These are phyloP conservation scores for Cephus pygmeus DNA, from an alignment of 2,888 invertebrate species.

Conservation along the genomic window DNA sequence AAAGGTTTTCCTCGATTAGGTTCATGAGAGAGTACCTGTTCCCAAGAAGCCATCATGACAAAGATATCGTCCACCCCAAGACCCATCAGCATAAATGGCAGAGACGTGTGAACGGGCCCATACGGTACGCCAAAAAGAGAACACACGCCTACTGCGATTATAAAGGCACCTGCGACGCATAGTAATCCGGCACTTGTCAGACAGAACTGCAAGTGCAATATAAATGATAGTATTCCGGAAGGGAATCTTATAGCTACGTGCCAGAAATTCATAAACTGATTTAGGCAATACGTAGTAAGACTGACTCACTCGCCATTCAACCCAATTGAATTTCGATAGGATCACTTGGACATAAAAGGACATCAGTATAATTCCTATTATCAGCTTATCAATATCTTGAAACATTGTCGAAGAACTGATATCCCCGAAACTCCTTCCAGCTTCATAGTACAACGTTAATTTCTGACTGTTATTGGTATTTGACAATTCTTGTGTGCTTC, in stretches of 20 bases:
- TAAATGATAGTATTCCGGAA: background rate
- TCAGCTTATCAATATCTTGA: constrained; percentile 77
- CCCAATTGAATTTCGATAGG: constrained; percentile 79
- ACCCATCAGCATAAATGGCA: constrained; percentile 85
- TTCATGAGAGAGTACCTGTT: constrained; percentile 70
- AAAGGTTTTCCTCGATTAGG: constrained; percentile 69
- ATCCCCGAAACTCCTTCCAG: constrained; percentile 77
- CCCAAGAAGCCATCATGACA: constrained; percentile 84
- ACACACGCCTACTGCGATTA: constrained; percentile 78
- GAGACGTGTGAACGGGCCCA: constrained; percentile 84
- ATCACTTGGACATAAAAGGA: constrained; percentile 80
- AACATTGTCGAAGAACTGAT: constrained; percentile 78
- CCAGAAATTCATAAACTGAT: background rate
- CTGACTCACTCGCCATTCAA: constrained; percentile 75
- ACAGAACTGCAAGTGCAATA: constrained; percentile 67
- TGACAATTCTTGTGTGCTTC: constrained; percentile 35
- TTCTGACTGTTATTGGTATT: constrained; percentile 24
- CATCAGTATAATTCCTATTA: constrained; percentile 77
- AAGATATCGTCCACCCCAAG: constrained; percentile 88
- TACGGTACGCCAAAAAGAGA: constrained; percentile 78
- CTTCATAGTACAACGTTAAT: constrained; percentile 50
- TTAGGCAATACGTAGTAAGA: background rate
- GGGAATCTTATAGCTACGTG: background rate
- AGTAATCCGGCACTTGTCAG: constrained; percentile 77
- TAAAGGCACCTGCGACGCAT: constrained; percentile 79